Evolutionary conservation across 2,888 invertebrate genomes (phyloP).

Genomic region (Erannis defoliaria): DNA sequence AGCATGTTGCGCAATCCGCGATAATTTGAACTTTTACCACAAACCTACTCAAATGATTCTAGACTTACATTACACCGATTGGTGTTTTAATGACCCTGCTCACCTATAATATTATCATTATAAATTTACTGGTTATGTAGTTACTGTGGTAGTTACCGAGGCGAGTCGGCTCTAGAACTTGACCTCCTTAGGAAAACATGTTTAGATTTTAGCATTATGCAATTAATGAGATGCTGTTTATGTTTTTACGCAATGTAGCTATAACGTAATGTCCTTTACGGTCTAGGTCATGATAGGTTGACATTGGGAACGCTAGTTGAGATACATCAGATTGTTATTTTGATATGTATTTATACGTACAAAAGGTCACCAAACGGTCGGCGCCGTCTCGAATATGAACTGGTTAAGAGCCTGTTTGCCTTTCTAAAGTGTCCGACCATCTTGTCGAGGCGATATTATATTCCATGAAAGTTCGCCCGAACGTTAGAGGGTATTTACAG

Average conservation of each 20-base stretch:
- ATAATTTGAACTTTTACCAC: slow-evolving; percentile 41
- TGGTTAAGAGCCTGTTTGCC: slow-evolving; percentile 40
- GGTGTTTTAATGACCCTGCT: slow-evolving; percentile 48
- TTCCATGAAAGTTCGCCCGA: slow-evolving; percentile 34
- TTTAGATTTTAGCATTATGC: slow-evolving; percentile 69
- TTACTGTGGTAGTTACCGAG: slow-evolving; percentile 57
- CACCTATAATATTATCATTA: slow-evolving; percentile 52
- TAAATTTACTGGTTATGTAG: slow-evolving; percentile 52
- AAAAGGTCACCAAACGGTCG: slow-evolving; percentile 43
- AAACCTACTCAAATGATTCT: slow-evolving; percentile 37
- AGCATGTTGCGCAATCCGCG: slow-evolving; percentile 57
- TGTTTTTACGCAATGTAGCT: slow-evolving; percentile 58
- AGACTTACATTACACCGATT: slow-evolving; percentile 41
- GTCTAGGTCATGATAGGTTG: slow-evolving; percentile 56
- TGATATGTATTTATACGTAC: slow-evolving; percentile 31
- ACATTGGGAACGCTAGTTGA: slow-evolving; percentile 38
- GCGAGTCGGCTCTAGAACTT: slow-evolving; percentile 71
- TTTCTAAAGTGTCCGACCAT: slow-evolving; percentile 38
- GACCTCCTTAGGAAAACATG: slow-evolving; percentile 74
- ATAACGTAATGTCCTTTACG: slow-evolving; percentile 55
- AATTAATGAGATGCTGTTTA: slow-evolving; percentile 62
- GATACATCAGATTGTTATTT: slow-evolving; percentile 38
- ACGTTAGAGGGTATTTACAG: slow-evolving; percentile 36
- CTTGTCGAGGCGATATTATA: slow-evolving; percentile 32
- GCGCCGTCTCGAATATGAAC: slow-evolving; percentile 37